Evolutionary conservation across 2,888 invertebrate species (phyloP).

Genomic region (Celastrina argiolus): DNA sequence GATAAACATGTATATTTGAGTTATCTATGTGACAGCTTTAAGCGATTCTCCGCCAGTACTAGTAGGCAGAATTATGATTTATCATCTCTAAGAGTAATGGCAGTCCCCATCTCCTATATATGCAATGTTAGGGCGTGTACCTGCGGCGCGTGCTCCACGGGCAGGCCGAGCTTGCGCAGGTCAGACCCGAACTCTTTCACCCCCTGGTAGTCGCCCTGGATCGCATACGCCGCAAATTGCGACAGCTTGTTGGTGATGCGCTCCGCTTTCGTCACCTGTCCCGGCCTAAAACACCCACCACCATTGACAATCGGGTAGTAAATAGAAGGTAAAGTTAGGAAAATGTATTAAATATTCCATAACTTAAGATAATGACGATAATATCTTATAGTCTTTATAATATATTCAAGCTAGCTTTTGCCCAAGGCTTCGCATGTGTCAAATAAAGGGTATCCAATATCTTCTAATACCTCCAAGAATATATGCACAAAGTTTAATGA

Average conservation of each 20-base stretch:
- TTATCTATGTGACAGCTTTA: neutral
- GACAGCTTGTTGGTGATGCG: conserved; percentile 93
- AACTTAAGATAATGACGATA: no score
- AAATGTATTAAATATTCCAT: no score
- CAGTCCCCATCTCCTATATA: no score
- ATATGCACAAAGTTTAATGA: no score
- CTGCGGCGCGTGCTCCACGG: conserved; percentile 98
- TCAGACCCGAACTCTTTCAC: conserved; percentile 96
- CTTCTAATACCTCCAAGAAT: no score
- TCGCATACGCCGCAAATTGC: conserved; percentile 95
- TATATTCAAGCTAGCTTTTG: no score
- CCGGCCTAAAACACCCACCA: conserved; percentile 79
- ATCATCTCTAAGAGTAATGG: neutral
- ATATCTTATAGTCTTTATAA: no score
- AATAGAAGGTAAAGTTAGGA: no score
- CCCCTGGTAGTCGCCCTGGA: conserved; percentile 95
- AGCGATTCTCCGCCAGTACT: no score
- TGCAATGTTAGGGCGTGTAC: conserved; percentile 48
- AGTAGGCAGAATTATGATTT: neutral
- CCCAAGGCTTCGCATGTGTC: no score
- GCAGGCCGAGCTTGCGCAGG: conserved; percentile 93
- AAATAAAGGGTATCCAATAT: no score
- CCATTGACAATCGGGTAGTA: no score
- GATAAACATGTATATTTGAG: neutral
- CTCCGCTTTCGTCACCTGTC: conserved; percentile 95